Base-by-base conservation (phyloP, 2,888 invertebrate species). In the Clitarchus hookeri region DNA sequence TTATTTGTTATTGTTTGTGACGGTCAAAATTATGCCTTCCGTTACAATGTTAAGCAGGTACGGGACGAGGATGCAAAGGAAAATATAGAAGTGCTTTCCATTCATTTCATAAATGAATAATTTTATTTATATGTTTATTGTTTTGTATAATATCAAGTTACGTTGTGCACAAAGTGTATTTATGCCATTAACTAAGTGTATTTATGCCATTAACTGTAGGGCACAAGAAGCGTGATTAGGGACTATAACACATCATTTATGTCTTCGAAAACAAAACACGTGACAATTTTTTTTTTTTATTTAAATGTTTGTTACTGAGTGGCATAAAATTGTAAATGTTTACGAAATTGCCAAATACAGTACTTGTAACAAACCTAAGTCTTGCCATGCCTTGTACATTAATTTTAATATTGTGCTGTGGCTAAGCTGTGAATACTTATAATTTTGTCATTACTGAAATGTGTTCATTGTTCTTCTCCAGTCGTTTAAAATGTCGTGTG, bases 61-160 rank as follows among this genome's bases (percentile, higher is more conserved):
- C 65, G 65, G 65, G 65, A 65, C 65, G 65, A 2, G 1, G 65
- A 65, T 65, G 65, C 65, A 65, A 65, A 65, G n/a, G 16, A n/a
- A n/a, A 65, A 65, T n/a, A 65, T 65, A 65, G 65, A 65, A 65
- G 65, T 19, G 19, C n/a, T 65, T 65, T 65, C 65, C 65, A 65
- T 65, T 65, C 65, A 65, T 65, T 65, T 65, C 65, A 65, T 65
- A 65, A 65, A 65, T 65, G 65, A 65, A 65, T 65, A 19, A 16
- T 65, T 65, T 65, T 65, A 65, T 65, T 65, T 65, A 65, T 65
- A 65, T 65, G 65, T 65, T 65, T 65, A 65, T n/a, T 65, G 65
- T 65, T 65, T 65, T 65, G 65, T 65, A 65, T 65, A 65, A 65
- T 65, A 65, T 19, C n/a, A 8, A 6, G 65, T 65, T 65, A 65